phyloP scores from a whole-genome alignment of 1,140 invertebrate genomes.

The Plodia interpunctella region DNA sequence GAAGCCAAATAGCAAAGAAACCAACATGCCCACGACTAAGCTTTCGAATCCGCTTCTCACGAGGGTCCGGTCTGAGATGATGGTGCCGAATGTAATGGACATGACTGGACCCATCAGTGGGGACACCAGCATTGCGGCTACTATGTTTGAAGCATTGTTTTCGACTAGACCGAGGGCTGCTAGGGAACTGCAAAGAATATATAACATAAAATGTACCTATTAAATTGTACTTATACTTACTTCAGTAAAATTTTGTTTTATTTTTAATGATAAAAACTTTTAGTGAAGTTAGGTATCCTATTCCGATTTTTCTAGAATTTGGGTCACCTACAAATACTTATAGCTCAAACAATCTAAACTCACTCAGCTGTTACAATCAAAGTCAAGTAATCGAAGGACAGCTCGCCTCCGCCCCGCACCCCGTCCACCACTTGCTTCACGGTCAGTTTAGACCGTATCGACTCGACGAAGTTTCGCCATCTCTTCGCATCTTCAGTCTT shows the following conservation, averaged over 20 bases:
- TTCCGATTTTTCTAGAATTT: slow-evolving; percentile 6
- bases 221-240: no score
- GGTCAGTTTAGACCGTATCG: slow-evolving; percentile 87
- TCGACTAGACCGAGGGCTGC: slow-evolving; percentile 79
- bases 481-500: slow-evolving; percentile 77
- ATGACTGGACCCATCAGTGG: slow-evolving; percentile 93
- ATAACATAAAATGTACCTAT: not conserved
- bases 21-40: slow-evolving; percentile 82
- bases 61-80: slow-evolving; percentile 84
- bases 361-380: slow-evolving; percentile 89
- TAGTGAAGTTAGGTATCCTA: no score
- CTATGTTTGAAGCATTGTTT: slow-evolving; percentile 86
- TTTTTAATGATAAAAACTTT: no score
- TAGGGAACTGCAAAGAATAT: slow-evolving; percentile 68
- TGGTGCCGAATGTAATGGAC: slow-evolving; percentile 89
- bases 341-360: slow-evolving; percentile 39
- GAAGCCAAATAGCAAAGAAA: slow-evolving; percentile 87
- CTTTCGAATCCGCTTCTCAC: slow-evolving; percentile 82
- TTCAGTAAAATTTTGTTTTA: not conserved
- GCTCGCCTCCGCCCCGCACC: slow-evolving; percentile 84
- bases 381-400: slow-evolving; percentile 90
- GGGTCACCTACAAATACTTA: not conserved
- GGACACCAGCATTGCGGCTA: slow-evolving; percentile 92
- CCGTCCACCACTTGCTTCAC: slow-evolving; percentile 91
- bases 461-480: slow-evolving; percentile 84